Evolutionary conservation across 2,888 invertebrate species (phyloP).

Genomic region (Leucophora obtusa): DNA sequence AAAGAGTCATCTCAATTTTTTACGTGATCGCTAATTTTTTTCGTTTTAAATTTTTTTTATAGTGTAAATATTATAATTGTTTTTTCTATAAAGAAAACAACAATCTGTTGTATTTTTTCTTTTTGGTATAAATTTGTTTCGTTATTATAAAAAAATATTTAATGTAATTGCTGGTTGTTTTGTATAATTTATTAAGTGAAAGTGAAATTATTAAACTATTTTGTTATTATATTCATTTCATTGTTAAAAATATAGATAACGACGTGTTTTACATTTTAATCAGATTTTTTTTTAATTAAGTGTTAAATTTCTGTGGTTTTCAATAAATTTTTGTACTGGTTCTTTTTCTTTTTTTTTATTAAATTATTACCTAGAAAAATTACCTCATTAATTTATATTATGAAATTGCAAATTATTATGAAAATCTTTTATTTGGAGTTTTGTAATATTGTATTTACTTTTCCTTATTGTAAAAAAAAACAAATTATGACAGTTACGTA

Average conservation of each 20-base stretch:
- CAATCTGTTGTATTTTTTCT: neutral
- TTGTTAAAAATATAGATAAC: neutral
- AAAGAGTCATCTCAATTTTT: constrained; percentile 5
- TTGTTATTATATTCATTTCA: constrained; percentile 1
- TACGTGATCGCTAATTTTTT: neutral
- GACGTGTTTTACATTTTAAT: neutral
- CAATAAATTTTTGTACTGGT: neutral
- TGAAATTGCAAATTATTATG: constrained; percentile 7
- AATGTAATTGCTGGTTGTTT: neutral
- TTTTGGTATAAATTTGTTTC: constrained; percentile 1
- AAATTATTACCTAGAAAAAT: neutral
- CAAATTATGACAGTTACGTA: no score
- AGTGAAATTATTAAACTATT: constrained; percentile 17
- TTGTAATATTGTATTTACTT: neutral
- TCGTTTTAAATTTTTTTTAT: neutral
- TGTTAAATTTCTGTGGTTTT: neutral
- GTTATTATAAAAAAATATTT: neutral
- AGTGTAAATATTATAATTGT: neutral
- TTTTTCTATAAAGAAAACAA: neutral
- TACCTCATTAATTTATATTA: constrained; percentile 1
- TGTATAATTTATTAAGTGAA: neutral
- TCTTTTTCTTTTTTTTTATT: neutral
- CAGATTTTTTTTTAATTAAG: neutral
- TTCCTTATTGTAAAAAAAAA: neutral
- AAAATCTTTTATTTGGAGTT: neutral